Conservation (phyloP, 2,888 invertebrate genomes). For the Vanessa cardui region DNA sequence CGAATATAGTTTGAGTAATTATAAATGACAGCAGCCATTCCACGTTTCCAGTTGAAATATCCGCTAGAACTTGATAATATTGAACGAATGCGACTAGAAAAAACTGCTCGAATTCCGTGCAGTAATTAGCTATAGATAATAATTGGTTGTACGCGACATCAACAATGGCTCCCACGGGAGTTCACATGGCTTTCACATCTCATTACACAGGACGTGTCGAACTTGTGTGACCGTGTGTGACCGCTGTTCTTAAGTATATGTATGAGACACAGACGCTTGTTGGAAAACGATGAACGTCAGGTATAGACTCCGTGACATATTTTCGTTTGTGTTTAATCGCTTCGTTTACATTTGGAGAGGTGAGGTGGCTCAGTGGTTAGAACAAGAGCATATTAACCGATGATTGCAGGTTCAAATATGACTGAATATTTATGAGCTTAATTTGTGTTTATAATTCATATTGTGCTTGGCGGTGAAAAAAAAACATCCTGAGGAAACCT, state of each 20-base stretch:
- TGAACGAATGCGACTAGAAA: slow-evolving; percentile 16
- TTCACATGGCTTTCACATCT: slow-evolving; percentile 75
- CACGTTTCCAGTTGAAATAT: too few species aligned
- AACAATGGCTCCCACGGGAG: slow-evolving; percentile 46
- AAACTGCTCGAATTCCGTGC: slow-evolving; percentile 22
- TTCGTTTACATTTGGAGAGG: too few species aligned
- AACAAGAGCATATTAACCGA: too few species aligned
- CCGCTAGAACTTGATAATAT: background rate
- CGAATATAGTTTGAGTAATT: too few species aligned
- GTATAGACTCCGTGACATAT: background rate
- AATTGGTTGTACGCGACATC: slow-evolving; percentile 59
- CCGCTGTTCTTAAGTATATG: slow-evolving; percentile 13
- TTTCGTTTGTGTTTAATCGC: background rate
- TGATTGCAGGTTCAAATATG: too few species aligned
- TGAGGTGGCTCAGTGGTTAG: too few species aligned
- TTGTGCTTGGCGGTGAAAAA: too few species aligned
- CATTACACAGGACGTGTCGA: slow-evolving; percentile 67
- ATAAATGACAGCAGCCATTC: too few species aligned
- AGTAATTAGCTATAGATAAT: slow-evolving; percentile 62
- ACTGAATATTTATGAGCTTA: too few species aligned
- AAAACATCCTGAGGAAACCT: too few species aligned
- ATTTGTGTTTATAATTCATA: too few species aligned
- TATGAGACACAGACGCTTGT: background rate
- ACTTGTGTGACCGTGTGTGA: slow-evolving; percentile 25
- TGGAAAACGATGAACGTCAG: background rate